Conservation (phyloP, 2,797 vertebrate genomes). For the Ibycter americanus region DNA sequence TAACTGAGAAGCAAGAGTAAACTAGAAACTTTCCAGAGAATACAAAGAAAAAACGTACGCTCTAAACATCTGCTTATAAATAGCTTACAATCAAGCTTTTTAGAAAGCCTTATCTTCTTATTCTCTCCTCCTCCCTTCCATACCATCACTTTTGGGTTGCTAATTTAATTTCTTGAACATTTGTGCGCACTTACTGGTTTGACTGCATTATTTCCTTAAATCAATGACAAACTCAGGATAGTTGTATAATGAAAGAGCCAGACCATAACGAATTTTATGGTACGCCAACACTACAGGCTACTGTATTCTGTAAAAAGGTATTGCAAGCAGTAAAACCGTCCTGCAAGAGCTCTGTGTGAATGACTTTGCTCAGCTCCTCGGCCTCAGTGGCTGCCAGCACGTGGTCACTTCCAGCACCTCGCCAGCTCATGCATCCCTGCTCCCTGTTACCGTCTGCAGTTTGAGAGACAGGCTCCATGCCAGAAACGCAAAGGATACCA, state of each 20-base stretch:
- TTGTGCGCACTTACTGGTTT: background rate
- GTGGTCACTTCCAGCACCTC: background rate
- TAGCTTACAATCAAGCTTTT: background rate
- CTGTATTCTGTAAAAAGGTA: background rate
- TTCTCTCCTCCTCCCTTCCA: background rate
- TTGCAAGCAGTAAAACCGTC: background rate
- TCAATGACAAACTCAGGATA: accelerated
- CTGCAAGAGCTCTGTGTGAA: background rate
- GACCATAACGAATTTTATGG: accelerated
- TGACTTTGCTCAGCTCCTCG: background rate
- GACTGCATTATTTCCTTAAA: background rate
- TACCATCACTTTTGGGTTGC: background rate
- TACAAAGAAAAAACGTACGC: background rate
- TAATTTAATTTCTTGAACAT: background rate
- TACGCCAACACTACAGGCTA: background rate
- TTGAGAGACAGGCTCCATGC: background rate
- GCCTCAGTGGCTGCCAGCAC: background rate
- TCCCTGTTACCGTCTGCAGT: background rate
- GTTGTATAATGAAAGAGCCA: background rate
- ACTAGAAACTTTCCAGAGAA: background rate
- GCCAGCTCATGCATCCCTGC: background rate
- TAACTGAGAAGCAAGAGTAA: background rate
- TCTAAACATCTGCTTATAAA: constrained; percentile 26
- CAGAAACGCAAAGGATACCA: background rate
- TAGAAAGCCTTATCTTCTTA: background rate